phyloP scores from a whole-genome alignment of 1,140 invertebrate species.

The Cecropterus lyciades region DNA sequence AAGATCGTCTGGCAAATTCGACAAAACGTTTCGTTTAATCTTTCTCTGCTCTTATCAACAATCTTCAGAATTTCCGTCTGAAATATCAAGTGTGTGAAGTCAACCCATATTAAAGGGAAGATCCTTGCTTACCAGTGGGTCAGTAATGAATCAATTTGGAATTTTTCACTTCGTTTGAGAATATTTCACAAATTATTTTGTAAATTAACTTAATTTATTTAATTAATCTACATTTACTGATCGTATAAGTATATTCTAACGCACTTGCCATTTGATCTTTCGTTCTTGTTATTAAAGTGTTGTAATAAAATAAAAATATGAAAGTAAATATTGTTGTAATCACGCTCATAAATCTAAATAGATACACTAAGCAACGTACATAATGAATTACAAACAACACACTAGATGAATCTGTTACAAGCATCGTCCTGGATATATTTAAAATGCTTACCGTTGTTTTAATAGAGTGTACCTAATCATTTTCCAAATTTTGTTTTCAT shows the following conservation, averaged over 20 bases:
- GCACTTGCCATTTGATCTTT: neutral
- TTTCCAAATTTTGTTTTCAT: constrained; percentile 52
- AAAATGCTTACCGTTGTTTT: constrained; percentile 34
- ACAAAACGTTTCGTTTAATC: neutral
- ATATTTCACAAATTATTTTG: too few species aligned
- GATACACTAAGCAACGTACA: neutral
- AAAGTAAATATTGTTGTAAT: neutral
- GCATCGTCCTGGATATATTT: constrained; percentile 5
- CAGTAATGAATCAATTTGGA: too few species aligned
- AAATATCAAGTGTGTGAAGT: too few species aligned
- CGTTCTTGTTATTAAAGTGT: neutral
- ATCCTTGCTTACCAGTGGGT: too few species aligned
- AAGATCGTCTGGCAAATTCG: neutral
- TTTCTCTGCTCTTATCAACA: too few species aligned
- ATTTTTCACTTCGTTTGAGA: too few species aligned
- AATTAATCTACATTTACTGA: too few species aligned
- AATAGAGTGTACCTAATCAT: constrained; percentile 61
- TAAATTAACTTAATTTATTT: too few species aligned
- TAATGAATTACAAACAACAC: constrained; percentile 4
- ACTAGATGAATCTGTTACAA: neutral
- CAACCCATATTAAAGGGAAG: too few species aligned
- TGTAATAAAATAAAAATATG: neutral
- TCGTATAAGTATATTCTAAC: neutral
- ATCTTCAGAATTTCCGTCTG: too few species aligned
- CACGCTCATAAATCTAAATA: neutral